phyloP scores from a whole-genome alignment of 1,140 invertebrate genomes.

The Acromyrmex heyeri region DNA sequence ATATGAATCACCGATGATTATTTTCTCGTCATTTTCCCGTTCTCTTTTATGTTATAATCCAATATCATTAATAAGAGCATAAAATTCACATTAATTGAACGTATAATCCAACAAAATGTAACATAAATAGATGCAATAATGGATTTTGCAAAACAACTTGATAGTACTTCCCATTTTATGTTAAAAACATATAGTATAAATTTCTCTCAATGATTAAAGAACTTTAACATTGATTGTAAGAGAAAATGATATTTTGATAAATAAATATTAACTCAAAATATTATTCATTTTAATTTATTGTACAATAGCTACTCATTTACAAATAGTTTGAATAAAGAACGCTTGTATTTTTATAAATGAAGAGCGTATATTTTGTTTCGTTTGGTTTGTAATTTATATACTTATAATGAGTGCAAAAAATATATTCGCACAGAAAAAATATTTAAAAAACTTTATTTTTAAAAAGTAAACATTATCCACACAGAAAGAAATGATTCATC shows the following conservation, averaged over 20 bases:
- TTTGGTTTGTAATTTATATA: background rate
- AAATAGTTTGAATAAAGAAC: background rate
- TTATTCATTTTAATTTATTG: background rate
- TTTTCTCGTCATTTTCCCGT: background rate
- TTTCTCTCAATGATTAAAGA: background rate
- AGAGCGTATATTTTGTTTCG: background rate
- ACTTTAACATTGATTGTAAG: conserved; percentile 3
- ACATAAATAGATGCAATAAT: background rate
- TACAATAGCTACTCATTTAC: background rate
- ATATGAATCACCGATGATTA: background rate
- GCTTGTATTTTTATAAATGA: conserved; percentile 15
- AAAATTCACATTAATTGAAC: background rate
- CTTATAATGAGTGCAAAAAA: no score
- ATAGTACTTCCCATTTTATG: background rate
- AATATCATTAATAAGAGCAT: background rate
- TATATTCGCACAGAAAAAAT: no score
- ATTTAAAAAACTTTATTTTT: no score
- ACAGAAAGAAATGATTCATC: no score
- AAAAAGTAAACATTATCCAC: no score
- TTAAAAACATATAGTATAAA: background rate
- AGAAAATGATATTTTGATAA: background rate
- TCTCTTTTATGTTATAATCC: background rate
- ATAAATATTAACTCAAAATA: background rate
- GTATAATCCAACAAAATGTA: background rate
- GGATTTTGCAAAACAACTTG: background rate